Evolutionary conservation across 2,888 invertebrate genomes (phyloP), one percentile per base, ranked within the genome.

Genomic region (Cephus pygmeus): DNA sequence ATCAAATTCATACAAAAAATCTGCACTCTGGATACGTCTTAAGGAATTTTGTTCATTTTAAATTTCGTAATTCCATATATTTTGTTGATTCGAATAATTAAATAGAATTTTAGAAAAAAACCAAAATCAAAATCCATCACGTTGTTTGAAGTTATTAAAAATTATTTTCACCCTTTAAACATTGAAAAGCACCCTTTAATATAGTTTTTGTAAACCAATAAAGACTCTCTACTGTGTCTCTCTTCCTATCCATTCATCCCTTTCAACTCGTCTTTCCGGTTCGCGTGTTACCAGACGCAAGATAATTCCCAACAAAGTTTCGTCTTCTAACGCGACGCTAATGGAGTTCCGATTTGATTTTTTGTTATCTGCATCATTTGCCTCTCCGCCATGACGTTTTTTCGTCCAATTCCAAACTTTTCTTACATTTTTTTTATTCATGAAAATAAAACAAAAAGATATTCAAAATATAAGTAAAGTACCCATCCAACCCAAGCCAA

Each of bases 221-320:
- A 56, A 23, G 23, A 56, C 56, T 23, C 23, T 9, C 23, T 3
- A 71, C 71, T 73, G 75, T 80, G 77, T 80, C 79, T 78, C 80
- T 79, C 79, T 76, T 79, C 77, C 80, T 77, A 81, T 79, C 76
- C 75, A 75, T 79, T 79, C 76, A 40, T 81, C 79, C 77, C 83
- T 23, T 23, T 56, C 56, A 82, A 81, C 81, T 83, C 83, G 83
- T 85, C 83, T 85, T 81, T 83, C 79, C 80, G 81, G 80, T 83
- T 83, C 81, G 79, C 80, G 82, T 81, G 81, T 83, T 83, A 79
- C 77, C 80, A 81, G 82, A 82, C 79, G 80, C 81, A 76, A 79
- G 81, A 83, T 82, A 80, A 80, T 82, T 81, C 83, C 73, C 80
- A 75, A 78, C 77, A 81, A 82, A 82, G 79, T 82, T 83, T 84